Evolutionary conservation across 2,888 invertebrate genomes (phyloP), one percentile per base, ranked within the genome.

Genomic region (Lacanobia oleracea): DNA sequence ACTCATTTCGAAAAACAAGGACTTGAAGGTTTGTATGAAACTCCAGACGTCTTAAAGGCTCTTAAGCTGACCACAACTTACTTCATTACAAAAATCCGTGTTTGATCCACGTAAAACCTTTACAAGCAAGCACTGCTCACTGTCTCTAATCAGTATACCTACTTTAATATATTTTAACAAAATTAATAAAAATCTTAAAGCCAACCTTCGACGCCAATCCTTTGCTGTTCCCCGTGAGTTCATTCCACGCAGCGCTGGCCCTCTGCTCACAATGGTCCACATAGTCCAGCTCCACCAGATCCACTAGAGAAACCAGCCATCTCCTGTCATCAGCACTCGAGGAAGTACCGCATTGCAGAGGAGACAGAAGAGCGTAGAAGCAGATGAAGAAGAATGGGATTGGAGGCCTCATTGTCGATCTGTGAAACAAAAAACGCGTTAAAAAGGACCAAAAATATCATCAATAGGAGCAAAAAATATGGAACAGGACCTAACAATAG

Each of bases 261-360:
- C 92, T 88, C 68, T 91, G 90, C 53, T 92, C 93, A 74, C 96
- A 96, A 50, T 93, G 92, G 72, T 96, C 96, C 61, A 94, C 94
- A 66, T 96, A 95, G 62, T 96, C 96, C 82, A 96, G 72, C 77
- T 96, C 96, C 14, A 96, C 93, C 18, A 96, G 85, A 18, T 95
- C 94, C 16, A 96, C 88, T 14, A 96, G 84, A 0, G 94, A 92
- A 9, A 91, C 89, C 53, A 95, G 89, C 92, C 93, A 93, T 84
- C 91, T 86, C 65, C 91, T 89, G 70, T 95, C 94, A 56, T 94
- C 93, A 1, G 85, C 89, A 23, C 90, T 92, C 27, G 93, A 94
- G 0, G 94, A 91, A 0, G 91, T 92, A 1, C 94, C 95, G 66
- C 92, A 93, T 63, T 93, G 86, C 6, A 89, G 84, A 53, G 88